Base-by-base conservation (phyloP, 2,797 vertebrate genomes). In the Thamnophis elegans region DNA sequence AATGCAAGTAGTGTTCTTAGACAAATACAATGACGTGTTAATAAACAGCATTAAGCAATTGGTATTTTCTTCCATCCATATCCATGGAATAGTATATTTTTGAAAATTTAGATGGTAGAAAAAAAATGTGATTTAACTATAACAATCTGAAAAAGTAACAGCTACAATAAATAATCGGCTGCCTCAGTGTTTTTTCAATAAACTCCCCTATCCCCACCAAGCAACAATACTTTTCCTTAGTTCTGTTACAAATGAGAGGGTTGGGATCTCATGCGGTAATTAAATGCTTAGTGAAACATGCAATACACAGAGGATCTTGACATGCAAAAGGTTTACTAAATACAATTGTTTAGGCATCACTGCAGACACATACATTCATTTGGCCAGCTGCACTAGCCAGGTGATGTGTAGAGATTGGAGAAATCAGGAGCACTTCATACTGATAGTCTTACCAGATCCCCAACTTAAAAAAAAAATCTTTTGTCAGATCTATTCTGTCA, bases 11-110 rank as follows among this genome's bases (percentile, higher is more conserved):
- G 36, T 82, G 65, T 68, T 11, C 85, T 32, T 42, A 91, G 42
- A 91, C 28, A 22, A 60, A 65, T 32, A 59, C 28, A 86, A 22
- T 60, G 26, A 86, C 36, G 4, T 26, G 54, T 54, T 60, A 91
- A 85, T 91, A 85, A 91, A 62, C 56, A 91, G 85, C n/a, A 62
- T 62, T n/a, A 22, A 91, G 9, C 32, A 86, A 86, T 53, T 65
- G 86, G 53, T 65, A 36, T n/a, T 22, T 53, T 87, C 28, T 91
- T 85, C 16, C 12, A 60, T 42, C 13, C 42, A 26, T 32, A 87
- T 12, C 18, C 26, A 51, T n/a, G 51, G 9, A 89, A 32, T 65
- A 68, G 36, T 53, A 11, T 51, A 42, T 58, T 36, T 54, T 90
- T 90, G 56, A 16, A 36, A 14, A 54, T 36, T 78, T 90, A 78